Evolutionary conservation across 2,888 invertebrate genomes (phyloP), one percentile per base, ranked within the genome.

Genomic region (Ferrisia virgata): DNA sequence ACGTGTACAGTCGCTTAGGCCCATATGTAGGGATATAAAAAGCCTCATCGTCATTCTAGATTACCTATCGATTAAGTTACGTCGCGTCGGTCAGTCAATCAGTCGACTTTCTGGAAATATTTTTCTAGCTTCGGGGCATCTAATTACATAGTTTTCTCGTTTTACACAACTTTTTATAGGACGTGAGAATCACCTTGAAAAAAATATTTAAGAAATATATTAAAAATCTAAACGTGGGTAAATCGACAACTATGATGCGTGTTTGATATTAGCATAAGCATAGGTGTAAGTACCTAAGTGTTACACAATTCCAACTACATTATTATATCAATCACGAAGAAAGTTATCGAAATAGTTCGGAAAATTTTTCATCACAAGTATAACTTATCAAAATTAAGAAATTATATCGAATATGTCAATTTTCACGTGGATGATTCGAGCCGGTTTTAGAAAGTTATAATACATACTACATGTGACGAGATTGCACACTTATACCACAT

Each of bases 141-240:
- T 76, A 76, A 76, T 76, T 76, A 76, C 33, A 72, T 64, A 64
- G 36, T 76, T 76, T 76, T 36, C 72, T 36, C 36, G 72, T 76
- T 76, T 76, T 76, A 36, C 18, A 76, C 28, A 64, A 76, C 33
- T 76, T 76, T 76, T 76, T 36, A 36, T 76, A 76, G 72, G 28
- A 76, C 72, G 72, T 76, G 72, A 76, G 72, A 76, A 76, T 76
- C 36, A 76, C 72, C 72, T 76, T 76, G 72, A 36, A 36, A 76
- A 33, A 2, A 13, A n/a, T 1, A 53, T n/a, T n/a, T n/a, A 22
- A 53, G 11, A 22, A 53, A 4, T 53, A 2, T 25, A 58, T 33
- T 9, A 4, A 33, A 69, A 3, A 6, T 69, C 15, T 25, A 76
- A n/a, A 36, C 6, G 13, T 18, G n/a, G 3, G n/a, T n/a, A n/a